These are phyloP conservation scores for Arenaria interpres DNA, from an alignment of 2,113 vertebrate species.

Conservation along the genomic window DNA sequence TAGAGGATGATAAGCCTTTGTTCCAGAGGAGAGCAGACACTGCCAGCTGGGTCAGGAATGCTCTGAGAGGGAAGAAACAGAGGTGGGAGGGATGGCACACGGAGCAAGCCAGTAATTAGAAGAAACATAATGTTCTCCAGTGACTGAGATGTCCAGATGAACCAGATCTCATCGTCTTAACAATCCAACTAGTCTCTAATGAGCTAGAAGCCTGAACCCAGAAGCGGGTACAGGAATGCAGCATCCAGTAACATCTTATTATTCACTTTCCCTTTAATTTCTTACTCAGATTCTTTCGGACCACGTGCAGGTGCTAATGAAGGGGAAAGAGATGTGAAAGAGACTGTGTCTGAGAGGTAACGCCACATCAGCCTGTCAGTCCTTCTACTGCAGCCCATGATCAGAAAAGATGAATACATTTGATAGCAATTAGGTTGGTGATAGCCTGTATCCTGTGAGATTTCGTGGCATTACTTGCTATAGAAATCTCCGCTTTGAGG, in stretches of 20 bases:
- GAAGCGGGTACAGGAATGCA: background rate
- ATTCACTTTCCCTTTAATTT: background rate
- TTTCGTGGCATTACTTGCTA: background rate
- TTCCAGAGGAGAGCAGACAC: background rate
- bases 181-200: background rate
- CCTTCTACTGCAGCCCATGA: background rate
- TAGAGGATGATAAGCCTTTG: background rate
- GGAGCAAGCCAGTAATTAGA: background rate
- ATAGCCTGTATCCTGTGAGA: background rate
- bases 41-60: background rate
- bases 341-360: background rate
- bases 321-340: background rate
- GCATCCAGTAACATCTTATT: background rate
- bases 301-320: background rate
- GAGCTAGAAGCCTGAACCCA: background rate
- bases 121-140: background rate
- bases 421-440: background rate
- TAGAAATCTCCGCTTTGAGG: background rate
- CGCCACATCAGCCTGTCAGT: background rate
- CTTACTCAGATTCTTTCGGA: background rate
- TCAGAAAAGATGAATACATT: background rate
- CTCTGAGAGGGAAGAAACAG: background rate
- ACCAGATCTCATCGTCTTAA: background rate
- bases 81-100: background rate
- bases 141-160: background rate